Evolutionary conservation across 2,113 vertebrate genomes (phyloP), one percentile per base, ranked within the genome.

Genomic region (Todiramphus chloris): DNA sequence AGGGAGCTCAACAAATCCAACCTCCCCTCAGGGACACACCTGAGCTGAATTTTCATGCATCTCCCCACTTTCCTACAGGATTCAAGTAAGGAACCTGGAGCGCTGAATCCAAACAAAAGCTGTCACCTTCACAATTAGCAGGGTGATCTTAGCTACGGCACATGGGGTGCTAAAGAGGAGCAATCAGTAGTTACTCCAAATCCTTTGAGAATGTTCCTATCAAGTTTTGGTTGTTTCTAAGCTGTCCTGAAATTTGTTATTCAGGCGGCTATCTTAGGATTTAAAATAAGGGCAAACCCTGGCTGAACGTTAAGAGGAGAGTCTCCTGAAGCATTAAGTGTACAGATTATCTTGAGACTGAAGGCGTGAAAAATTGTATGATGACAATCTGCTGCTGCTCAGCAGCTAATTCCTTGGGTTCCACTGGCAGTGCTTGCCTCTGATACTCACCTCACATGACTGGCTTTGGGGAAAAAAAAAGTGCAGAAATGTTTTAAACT

Each of bases 241-340:
- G 41, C 17, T 67, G 31, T 30, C 27, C 68, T 58, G 51, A 53
- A 59, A 86, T 94, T 90, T 78, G 33, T 68, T 85, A 88, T 60
- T 90, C 83, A 78, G 43, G 20, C 56, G 53, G 68, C 27, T 55
- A 93, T 51, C 11, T 72, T 17, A 16, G 11, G 72, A 90, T 86
- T 96, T 90, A 90, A 93, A 80, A 88, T 46, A 43, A 33, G 43
- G 64, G 30, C 30, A 92, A 94, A 86, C 43, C 8, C 43, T 73
- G 18, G 23, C 56, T 87, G 44, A 94, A 51, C 68, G 64, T 59
- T 81, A 93, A 70, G 31, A 85, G 51, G 24, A 94, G 37, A 75
- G 33, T 68, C 86, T 90, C 28, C 80, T 75, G 73, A 83, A 86
- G 92, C 76, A 81, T 90, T 96, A 90, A 78, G 68, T 90, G 56